Evolutionary conservation across 2,797 vertebrate genomes (phyloP).

Genomic region (Rhynchonycteris naso): DNA sequence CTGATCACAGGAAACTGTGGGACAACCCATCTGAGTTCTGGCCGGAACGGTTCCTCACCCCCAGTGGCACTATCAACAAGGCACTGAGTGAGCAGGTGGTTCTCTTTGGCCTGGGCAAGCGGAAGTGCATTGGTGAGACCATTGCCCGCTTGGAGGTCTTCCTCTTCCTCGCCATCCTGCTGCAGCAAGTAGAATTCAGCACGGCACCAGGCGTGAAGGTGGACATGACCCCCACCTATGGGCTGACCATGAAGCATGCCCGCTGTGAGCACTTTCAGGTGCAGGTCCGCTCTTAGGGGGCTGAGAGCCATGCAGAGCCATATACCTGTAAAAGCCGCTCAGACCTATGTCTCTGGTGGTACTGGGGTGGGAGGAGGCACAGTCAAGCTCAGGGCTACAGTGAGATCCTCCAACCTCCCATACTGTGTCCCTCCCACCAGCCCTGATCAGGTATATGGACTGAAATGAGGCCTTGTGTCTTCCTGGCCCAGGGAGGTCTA

Average conservation of each 20-base stretch:
- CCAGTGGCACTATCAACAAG: slow-evolving; percentile 86
- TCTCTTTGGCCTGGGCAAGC: slow-evolving; percentile 92
- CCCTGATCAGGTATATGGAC: background rate
- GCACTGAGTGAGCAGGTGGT: slow-evolving; percentile 89
- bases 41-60: slow-evolving; percentile 91
- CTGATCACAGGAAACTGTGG: slow-evolving; percentile 89
- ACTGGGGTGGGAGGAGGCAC: slow-evolving; percentile 81
- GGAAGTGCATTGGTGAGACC: slow-evolving; percentile 93
- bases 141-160: slow-evolving; percentile 93
- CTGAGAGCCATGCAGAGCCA: background rate
- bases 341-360: slow-evolving; percentile 90
- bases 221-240: slow-evolving; percentile 93
- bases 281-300: slow-evolving; percentile 67
- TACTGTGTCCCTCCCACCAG: background rate
- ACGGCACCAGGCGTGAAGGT: slow-evolving; percentile 82
- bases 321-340: slow-evolving; percentile 90
- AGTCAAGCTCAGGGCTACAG: background rate
- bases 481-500: background rate
- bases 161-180: slow-evolving; percentile 92
- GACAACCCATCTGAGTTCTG: slow-evolving; percentile 91
- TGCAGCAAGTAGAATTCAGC: slow-evolving; percentile 92
- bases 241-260: slow-evolving; percentile 94
- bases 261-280: slow-evolving; percentile 87
- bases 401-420: background rate
- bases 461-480: background rate